A percentile compares a stretch with the other conserved stretches of the same genome.
Conservation (phyloP, 1,140 invertebrate genomes). For the Euborellia annulipes region DNA sequence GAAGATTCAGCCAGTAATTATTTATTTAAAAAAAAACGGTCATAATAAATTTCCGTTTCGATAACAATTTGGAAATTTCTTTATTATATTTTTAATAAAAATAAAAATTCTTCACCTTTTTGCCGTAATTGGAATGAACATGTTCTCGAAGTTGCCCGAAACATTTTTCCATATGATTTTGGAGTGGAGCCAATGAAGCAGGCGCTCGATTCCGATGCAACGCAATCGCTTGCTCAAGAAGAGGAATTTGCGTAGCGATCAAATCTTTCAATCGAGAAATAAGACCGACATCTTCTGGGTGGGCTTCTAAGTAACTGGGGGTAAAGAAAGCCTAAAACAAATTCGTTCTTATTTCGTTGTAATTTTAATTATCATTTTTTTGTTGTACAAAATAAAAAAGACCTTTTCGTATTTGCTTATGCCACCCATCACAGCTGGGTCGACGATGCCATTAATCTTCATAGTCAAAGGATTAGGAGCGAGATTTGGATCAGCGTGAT, state of each 20-base stretch:
- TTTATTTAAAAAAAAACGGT: no score
- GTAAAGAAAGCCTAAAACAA: conserved; percentile 53
- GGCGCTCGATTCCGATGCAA: conserved; percentile 54
- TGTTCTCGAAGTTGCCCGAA: conserved; percentile 56
- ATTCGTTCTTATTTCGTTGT: no score
- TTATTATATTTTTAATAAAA: no score
- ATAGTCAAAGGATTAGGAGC: conserved; percentile 65
- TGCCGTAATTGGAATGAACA: conserved; percentile 68
- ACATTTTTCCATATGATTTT: conserved; percentile 59
- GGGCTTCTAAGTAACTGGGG: conserved; percentile 46
- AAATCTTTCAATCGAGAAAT: conserved; percentile 58
- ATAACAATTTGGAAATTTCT: no score
- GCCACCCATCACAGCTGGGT: conserved; percentile 84
- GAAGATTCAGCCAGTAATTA: no score
- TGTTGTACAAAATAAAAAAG: no score
- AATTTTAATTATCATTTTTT: no score
- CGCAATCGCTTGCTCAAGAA: conserved; percentile 47
- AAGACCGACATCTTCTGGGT: conserved; percentile 48
- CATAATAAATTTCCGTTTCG: no score
- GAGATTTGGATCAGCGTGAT: conserved; percentile 44
- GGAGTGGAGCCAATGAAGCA: conserved; percentile 47
- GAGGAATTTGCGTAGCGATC: conserved; percentile 64
- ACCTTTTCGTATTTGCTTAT: conserved; percentile 76
- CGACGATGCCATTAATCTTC: conserved; percentile 74
- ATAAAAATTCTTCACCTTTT: no score